These are phyloP conservation scores for Synergus laeviventris DNA, from an alignment of 2,888 invertebrate species.

Conservation along the genomic window DNA sequence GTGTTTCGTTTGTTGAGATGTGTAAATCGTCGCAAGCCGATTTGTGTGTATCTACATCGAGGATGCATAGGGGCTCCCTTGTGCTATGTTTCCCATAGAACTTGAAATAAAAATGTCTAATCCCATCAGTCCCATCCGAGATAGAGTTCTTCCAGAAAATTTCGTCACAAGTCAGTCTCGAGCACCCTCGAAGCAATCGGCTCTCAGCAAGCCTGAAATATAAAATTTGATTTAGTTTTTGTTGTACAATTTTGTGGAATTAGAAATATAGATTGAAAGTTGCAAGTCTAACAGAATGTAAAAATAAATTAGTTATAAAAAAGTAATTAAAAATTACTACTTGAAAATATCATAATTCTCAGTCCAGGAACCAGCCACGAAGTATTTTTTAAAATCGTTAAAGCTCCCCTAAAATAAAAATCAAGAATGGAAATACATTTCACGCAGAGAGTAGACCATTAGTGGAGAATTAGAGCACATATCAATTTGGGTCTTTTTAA, in stretches of 20 bases:
- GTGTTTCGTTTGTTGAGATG: constrained; percentile 6
- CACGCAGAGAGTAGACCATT: neutral
- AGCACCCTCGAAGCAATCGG: constrained; percentile 62
- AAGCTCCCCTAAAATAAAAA: neutral
- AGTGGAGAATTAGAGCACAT: neutral
- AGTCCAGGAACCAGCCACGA: neutral
- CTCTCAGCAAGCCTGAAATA: constrained; percentile 68
- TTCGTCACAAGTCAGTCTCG: constrained; percentile 64
- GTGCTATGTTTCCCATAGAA: constrained; percentile 13
- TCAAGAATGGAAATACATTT: neutral
- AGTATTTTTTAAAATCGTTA: neutral
- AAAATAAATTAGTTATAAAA: neutral
- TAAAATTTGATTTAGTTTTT: constrained; percentile 29
- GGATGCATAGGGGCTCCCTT: constrained; percentile 14
- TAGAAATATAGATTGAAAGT: neutral
- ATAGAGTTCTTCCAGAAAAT: constrained; percentile 44
- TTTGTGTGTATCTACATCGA: constrained; percentile 38
- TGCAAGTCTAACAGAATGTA: too few species aligned
- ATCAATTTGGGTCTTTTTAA: neutral
- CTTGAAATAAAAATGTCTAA: constrained; percentile 13
- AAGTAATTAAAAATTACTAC: neutral
- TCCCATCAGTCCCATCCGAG: neutral
- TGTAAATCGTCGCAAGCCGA: constrained; percentile 14
- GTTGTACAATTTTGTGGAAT: neutral
- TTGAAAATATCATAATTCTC: neutral